Evolutionary conservation across 2,888 invertebrate genomes (phyloP), one percentile per base, ranked within the genome.

Genomic region (Scaptomyza flava): DNA sequence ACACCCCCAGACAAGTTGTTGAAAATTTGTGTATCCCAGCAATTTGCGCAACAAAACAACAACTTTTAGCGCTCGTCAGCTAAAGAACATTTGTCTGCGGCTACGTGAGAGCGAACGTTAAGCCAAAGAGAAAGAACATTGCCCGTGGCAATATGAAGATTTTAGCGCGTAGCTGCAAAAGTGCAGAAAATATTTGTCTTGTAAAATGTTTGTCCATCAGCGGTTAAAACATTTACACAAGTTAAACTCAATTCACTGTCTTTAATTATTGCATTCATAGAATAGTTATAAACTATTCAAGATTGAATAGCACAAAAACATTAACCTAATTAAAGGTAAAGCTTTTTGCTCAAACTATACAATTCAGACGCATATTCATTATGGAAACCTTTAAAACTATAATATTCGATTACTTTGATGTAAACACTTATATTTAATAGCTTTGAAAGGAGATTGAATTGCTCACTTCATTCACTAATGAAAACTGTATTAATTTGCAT

Each of bases 1-100:
- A 27, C n/a, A n/a, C n/a, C 27, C 27, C 27, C 57, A 47, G 63
- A 63, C 20, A 38, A 59, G 48, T 71, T 80, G 72, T 65, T 63
- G 58, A 61, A 67, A 61, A 61, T 68, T 68, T 62, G 52, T 63
- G 63, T 33, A 51, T 47, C 0, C 14, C 7, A 36, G 36, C 36
- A 36, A 36, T 36, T 36, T 9, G 9, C 31, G 31, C 33, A 30
- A 52, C 46, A 61, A 43, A 46, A 14, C 17, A 34, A 30, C 38
- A 62, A 45, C 50, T 38, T 23, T 14, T 30, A 52, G 36, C 38
- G 68, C 41, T 57, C n/a, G n/a, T 11, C 41, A 51, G 72, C 61
- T 72, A 61, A 59, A 54, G 27, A 45, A 36, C 71, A 72, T 62
- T 72, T 72, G 43, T 38, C 27, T 46, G 27, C 17, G 52, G 43